phyloP scores from a whole-genome alignment of 37 sponge, comb jelly and placozoan species.

The Hexactinellida sp. region DNA sequence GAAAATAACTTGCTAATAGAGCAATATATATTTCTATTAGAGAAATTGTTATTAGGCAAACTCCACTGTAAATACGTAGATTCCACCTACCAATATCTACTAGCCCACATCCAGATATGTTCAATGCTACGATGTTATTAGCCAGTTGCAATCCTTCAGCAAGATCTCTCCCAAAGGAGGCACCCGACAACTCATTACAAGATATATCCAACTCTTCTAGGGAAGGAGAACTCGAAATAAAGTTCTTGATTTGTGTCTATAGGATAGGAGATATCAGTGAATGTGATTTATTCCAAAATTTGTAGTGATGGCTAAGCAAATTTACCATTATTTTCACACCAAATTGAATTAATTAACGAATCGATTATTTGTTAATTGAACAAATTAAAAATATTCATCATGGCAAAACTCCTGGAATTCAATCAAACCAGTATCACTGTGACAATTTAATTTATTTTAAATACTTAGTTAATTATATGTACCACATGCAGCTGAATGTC shows the following conservation, averaged over 20 bases:
- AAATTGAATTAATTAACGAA: not conserved
- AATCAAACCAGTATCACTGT: too few relatives aligned
- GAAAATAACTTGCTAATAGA: too few relatives aligned
- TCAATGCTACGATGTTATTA: not conserved
- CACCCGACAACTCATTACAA: conserved; percentile 2
- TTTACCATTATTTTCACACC: not conserved
- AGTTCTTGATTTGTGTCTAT: not conserved
- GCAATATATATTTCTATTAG: too few relatives aligned
- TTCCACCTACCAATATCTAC: not conserved
- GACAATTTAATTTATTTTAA: too few relatives aligned
- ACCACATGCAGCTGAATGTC: too few relatives aligned
- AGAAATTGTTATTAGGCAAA: too few relatives aligned
- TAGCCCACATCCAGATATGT: not conserved
- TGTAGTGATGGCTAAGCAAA: too few relatives aligned
- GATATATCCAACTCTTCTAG: not conserved
- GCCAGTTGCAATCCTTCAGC: not conserved
- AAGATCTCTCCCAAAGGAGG: not conserved
- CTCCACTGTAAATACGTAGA: too few relatives aligned
- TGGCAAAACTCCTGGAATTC: not conserved
- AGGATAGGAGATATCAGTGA: not conserved
- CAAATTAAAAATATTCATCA: too few relatives aligned
- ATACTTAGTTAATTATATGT: too few relatives aligned
- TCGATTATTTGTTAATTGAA: not conserved
- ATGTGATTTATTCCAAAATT: too few relatives aligned
- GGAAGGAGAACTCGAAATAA: not conserved